Base-by-base conservation (phyloP, 2,797 vertebrate species). In the Picus viridis region DNA sequence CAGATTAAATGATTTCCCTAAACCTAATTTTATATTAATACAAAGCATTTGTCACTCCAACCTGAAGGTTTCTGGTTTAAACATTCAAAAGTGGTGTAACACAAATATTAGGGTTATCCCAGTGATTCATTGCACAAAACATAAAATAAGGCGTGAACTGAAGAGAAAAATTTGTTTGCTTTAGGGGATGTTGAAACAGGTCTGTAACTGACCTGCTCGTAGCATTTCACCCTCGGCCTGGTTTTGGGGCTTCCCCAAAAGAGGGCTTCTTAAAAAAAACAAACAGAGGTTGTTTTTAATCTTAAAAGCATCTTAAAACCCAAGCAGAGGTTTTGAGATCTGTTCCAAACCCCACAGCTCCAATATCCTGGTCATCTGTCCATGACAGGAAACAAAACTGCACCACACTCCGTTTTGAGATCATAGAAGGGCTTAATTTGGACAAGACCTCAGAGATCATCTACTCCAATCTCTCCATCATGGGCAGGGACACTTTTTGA, bases 1-100 rank as follows among this genome's bases (percentile, higher is more conserved):
- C 70, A 92, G 89, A 92, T 95, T 95, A 93, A 93, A 95, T 92
- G 69, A 94, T 94, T 92, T 95, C 85, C 79, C 82, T 80, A 93
- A 93, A 93, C 92, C 88, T 95, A 89, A 96, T 94, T 92, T 93
- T 83, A 83, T 92, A 93, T 94, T 95, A 93, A 95, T 92, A 92
- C 53, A 92, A 93, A 86, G 79, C 82, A 93, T 95, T 95, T 59
- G 76, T 95, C 92, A 95, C 77, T 93, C 95, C 89, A 94, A 64
- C 41, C 34, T 78, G 78, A 93, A 87, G 73, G 67, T 71, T 94
- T 89, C 79, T 89, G 71, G 75, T 96, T 94, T 87, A 95, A 92
- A 94, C 59, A 89, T 59, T 89, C 57, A 87, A 81, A 96, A 96
- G 62, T 92, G 65, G 77, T 29, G 67, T 73, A 89, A 96, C 84